A percentile compares a stretch with the other conserved stretches of the same genome.
Conservation (phyloP, 1,140 invertebrate genomes). For the Papilio xuthus region DNA sequence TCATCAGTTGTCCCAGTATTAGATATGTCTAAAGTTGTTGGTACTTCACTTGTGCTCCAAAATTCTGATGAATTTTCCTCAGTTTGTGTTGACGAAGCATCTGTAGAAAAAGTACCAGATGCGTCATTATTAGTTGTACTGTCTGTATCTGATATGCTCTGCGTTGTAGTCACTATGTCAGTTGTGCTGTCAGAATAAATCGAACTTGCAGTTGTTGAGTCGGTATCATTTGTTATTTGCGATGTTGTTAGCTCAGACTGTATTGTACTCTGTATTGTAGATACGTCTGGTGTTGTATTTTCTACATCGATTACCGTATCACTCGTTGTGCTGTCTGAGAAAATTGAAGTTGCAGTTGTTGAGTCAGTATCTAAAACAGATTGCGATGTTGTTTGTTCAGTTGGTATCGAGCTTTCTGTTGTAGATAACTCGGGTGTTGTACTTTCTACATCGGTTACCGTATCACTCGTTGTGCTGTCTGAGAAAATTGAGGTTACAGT, state of each 20-base stretch:
- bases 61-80: conserved; percentile 1
- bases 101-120: background rate
- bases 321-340: background rate
- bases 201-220: conserved; percentile 11
- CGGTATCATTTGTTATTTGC: background rate
- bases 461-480: background rate
- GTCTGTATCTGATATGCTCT: background rate
- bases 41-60: background rate
- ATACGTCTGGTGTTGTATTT: background rate
- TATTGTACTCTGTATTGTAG: background rate
- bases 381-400: conserved; percentile 16
- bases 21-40: background rate
- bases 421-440: background rate
- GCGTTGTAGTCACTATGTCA: background rate
- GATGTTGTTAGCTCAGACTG: conserved; percentile 6
- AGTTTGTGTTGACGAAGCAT: background rate
- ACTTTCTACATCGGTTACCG: background rate
- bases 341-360: conserved; percentile 23
- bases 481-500: conserved; percentile 21
- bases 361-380: background rate
- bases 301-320: background rate
- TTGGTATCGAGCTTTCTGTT: background rate
- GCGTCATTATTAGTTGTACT: background rate
- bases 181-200: background rate
- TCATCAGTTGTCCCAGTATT: background rate